Conservation (phyloP, 37 sponge, comb jelly and placozoan species). For the Aphrocallistes beatrix region DNA sequence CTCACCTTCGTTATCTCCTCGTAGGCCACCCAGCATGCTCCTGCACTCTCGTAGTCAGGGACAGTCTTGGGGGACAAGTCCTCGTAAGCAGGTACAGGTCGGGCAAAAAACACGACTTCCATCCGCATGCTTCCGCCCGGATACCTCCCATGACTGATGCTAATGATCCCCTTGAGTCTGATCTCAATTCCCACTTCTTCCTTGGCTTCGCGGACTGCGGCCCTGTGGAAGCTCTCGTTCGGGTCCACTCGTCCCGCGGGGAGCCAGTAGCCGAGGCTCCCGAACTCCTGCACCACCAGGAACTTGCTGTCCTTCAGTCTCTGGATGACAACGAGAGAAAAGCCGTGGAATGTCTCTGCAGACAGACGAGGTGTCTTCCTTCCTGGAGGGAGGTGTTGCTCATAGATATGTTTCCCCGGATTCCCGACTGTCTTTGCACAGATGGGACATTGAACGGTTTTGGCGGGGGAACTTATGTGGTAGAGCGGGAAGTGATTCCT, state of each 20-base stretch:
- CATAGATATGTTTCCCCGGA: not conserved
- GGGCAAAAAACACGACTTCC: not conserved
- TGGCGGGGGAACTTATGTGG: not conserved
- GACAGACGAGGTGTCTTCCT: not conserved
- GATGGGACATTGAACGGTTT: not conserved
- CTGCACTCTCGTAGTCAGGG: constrained; percentile 7
- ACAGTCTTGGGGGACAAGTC: not conserved
- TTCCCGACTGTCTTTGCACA: not conserved
- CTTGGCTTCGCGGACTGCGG: not conserved
- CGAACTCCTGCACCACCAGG: constrained; percentile 19
- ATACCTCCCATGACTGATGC: not conserved
- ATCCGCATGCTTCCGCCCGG: not conserved
- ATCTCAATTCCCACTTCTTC: not conserved
- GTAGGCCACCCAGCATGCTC: not conserved
- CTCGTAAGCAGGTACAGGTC: not conserved
- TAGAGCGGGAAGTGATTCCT: not conserved
- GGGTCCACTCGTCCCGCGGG: not conserved
- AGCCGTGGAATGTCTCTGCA: not conserved
- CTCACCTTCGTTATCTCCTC: not conserved
- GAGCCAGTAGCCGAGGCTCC: not conserved
- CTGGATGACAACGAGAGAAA: constrained; percentile 15
- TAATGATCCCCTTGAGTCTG: not conserved
- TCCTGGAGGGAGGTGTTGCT: not conserved
- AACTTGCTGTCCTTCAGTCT: constrained; percentile 1
- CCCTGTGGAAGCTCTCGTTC: not conserved